These are phyloP conservation scores for Dipodomys stephensi DNA, from an alignment of 2,113 vertebrate species.

Conservation along the genomic window DNA sequence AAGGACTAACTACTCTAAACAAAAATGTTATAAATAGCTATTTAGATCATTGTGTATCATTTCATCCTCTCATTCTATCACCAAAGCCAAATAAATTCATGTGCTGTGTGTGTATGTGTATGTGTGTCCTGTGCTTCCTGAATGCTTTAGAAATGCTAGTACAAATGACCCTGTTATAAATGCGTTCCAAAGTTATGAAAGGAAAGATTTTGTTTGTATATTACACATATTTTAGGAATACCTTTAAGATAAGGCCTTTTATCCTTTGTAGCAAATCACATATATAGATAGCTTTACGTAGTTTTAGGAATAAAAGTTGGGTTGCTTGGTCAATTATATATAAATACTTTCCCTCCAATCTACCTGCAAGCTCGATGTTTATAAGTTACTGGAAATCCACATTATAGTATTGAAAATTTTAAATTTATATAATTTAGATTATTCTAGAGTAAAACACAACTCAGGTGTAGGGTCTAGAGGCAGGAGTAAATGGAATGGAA, in stretches of 20 bases:
- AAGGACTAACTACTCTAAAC: too few species aligned
- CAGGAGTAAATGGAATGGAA: constrained; percentile 39
- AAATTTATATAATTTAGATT: constrained; percentile 33
- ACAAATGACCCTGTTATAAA: neutral
- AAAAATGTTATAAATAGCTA: neutral
- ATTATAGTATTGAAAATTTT: neutral
- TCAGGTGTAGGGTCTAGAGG: neutral
- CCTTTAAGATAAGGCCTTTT: constrained; percentile 1
- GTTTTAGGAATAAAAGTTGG: constrained; percentile 40
- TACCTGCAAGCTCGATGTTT: neutral
- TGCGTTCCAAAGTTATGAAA: neutral
- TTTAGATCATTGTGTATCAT: too few species aligned
- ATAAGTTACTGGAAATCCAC: neutral
- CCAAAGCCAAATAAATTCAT: neutral
- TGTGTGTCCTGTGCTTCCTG: neutral
- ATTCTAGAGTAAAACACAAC: neutral
- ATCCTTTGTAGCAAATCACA: constrained; percentile 16
- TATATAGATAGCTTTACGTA: constrained; percentile 7
- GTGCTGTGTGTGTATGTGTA: too few species aligned
- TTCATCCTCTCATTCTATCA: neutral
- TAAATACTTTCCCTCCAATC: neutral
- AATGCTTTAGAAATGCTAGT: neutral
- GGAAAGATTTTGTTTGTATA: neutral
- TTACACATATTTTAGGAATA: constrained; percentile 13
- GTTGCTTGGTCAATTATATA: constrained; percentile 19